These are phyloP conservation scores for Aegypius monachus DNA, from an alignment of 2,113 vertebrate species.

Conservation along the genomic window DNA sequence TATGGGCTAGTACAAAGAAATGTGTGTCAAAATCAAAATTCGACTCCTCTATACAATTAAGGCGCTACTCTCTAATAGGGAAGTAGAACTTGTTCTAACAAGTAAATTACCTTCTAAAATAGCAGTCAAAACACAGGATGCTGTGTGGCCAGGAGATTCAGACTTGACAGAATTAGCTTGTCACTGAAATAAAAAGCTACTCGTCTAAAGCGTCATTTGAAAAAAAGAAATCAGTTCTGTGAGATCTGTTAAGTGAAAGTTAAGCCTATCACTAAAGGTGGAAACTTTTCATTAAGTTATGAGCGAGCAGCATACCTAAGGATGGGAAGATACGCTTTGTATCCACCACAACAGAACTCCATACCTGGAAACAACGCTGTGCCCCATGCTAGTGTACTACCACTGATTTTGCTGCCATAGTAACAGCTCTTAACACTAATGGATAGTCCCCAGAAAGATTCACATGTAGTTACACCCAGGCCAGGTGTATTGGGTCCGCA, in stretches of 20 bases:
- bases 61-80: not conserved
- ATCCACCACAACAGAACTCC: not conserved
- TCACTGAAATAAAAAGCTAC: not conserved
- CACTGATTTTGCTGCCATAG: not conserved
- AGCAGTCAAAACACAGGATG: not conserved
- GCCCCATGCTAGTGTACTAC: not conserved
- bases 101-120: not conserved
- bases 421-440: not conserved
- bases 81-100: not conserved
- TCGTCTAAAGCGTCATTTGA: not conserved
- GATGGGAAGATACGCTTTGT: not conserved
- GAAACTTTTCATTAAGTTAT: not conserved
- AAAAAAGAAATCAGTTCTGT: not conserved
- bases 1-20: not conserved
- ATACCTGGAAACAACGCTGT: not conserved
- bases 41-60: not conserved
- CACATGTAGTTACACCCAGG: not conserved
- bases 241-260: not conserved
- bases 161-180: not conserved
- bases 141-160: not conserved
- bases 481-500: not conserved
- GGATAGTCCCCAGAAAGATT: too few relatives aligned
- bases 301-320: accelerated
- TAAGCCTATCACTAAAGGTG: not conserved
- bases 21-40: not conserved